Percentiles rank a stretch among this genome's conserved stretches.
phyloP scores from a whole-genome alignment of 2,797 vertebrate species.

The Geotrypetes seraphini region DNA sequence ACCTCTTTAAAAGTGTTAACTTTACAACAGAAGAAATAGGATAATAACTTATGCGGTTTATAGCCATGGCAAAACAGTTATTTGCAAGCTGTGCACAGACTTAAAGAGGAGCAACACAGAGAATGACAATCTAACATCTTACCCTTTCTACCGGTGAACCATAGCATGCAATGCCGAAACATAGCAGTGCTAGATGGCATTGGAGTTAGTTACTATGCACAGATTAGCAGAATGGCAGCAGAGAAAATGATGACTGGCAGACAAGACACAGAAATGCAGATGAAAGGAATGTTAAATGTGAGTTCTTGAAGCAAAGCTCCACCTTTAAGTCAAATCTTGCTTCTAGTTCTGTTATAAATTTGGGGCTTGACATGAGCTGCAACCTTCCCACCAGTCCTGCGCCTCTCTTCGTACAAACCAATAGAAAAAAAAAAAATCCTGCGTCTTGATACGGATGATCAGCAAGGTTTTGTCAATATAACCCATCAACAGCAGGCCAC shows the following conservation, averaged over 20 bases:
- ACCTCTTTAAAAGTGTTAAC: too few relatives aligned
- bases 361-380: constrained; percentile 41
- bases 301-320: constrained; percentile 57
- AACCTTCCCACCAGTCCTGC: constrained; percentile 42
- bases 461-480: constrained; percentile 35
- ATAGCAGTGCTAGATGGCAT: constrained; percentile 97
- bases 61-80: constrained; percentile 1
- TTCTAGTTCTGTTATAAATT: constrained; percentile 45
- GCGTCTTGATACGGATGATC: constrained; percentile 43
- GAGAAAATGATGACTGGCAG: constrained; percentile 50
- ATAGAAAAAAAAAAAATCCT: constrained; percentile 35
- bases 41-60: too few relatives aligned
- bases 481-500: constrained; percentile 45
- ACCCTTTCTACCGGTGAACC: constrained; percentile 97
- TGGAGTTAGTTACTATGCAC: constrained; percentile 60
- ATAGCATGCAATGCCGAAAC: constrained; percentile 98
- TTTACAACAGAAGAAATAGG: constrained; percentile 1
- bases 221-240: constrained; percentile 48
- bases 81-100: too few relatives aligned
- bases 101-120: constrained; percentile 27
- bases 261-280: constrained; percentile 64
- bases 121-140: constrained; percentile 61
- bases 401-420: constrained; percentile 43
- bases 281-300: constrained; percentile 69
- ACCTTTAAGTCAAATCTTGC: constrained; percentile 50